Conservation (phyloP, 2,888 invertebrate genomes). For the Heteromurus nitidus region DNA sequence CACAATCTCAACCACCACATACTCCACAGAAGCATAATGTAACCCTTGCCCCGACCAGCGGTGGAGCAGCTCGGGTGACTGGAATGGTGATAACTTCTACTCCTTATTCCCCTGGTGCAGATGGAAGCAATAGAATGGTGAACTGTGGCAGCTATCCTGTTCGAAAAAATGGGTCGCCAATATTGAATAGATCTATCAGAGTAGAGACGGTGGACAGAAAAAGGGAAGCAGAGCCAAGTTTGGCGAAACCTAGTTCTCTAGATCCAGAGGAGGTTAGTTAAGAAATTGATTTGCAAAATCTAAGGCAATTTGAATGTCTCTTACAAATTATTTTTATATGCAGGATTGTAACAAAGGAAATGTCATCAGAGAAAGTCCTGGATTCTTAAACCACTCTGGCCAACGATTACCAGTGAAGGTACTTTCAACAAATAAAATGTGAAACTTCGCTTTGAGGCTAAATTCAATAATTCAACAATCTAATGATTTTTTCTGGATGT, state of each 20-base stretch:
- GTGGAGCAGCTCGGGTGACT: conserved; percentile 50
- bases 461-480: no score
- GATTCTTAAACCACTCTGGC: conserved; percentile 26
- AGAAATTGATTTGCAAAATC: no score
- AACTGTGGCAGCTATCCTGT: conserved; percentile 52
- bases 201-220: conserved; percentile 37
- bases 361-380: conserved; percentile 50
- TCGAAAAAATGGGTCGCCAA: conserved; percentile 54
- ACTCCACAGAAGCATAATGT: conserved; percentile 18
- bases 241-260: neutral
- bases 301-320: neutral
- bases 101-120: neutral
- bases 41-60: conserved; percentile 24
- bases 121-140: neutral
- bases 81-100: conserved; percentile 24
- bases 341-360: no score
- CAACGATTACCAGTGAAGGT: conserved; percentile 26
- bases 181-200: conserved; percentile 40
- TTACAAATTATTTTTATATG: neutral
- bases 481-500: conserved; percentile 4
- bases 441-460: no score
- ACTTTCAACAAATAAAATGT: no score
- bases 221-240: neutral
- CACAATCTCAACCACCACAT: conserved; percentile 19
- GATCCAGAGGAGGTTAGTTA: neutral